Base-by-base conservation (phyloP, 2,888 invertebrate species). In the Lepidocyrtoides sp. region DNA sequence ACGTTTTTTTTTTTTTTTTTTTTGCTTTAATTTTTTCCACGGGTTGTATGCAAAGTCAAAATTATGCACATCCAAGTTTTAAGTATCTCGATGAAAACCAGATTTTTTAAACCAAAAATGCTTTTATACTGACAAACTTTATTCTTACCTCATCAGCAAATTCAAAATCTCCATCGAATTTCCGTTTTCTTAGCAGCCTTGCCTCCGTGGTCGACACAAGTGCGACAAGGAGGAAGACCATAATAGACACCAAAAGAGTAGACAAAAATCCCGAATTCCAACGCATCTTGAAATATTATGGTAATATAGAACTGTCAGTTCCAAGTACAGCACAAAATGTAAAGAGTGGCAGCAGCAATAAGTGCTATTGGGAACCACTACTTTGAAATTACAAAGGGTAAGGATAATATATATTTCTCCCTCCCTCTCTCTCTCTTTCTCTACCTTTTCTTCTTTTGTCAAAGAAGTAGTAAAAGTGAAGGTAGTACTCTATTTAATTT, bases 111-210 rank as follows among this genome's bases (percentile, higher is more conserved):
- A n/a, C n/a, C n/a, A n/a, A n/a, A n/a, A n/a, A n/a, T n/a, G n/a
- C n/a, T n/a, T n/a, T n/a, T n/a, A n/a, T n/a, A n/a, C n/a, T n/a
- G n/a, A n/a, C n/a, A n/a, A n/a, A n/a, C n/a, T n/a, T n/a, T 48
- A 26, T 79, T 60, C 77, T 77, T 77, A 97, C 97, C 97, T 97
- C 97, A 95, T 97, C 97, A 95, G 97, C 97, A 95, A 97, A 97
- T 95, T 97, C 97, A 95, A 97, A 97, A 95, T 97, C 97, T 91
- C 97, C 97, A 95, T 97, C 97, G 95, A 97, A 97, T 95, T 97
- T 97, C 95, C 97, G 96, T 96, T 97, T 97, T 95, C 97, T 96
- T 94, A 96, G 96, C 81, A 96, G 96, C 92, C 96, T 96, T 93
- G 86, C 89, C 57, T 95, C 95, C 92, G 95, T 94, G 87, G 94